Evolutionary conservation across 92 coral and sea anemone genomes (phyloP).

Genomic region (Virgularia gustaviana): DNA sequence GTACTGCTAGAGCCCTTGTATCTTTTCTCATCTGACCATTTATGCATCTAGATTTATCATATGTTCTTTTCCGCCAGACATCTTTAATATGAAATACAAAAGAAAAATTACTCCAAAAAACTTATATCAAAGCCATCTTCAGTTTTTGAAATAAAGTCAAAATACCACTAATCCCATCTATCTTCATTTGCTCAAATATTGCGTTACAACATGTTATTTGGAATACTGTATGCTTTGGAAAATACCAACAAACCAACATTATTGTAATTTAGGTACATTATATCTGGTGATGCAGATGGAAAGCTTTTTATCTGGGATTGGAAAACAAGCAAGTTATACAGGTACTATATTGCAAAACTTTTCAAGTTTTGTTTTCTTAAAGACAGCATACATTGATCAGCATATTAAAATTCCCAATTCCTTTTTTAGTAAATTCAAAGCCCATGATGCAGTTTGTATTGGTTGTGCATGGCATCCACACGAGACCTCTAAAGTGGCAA

Average conservation of each 20-base stretch:
- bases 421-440: constrained; percentile 83
- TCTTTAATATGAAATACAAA: no score
- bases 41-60: background rate
- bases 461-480: constrained; percentile 99
- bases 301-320: constrained; percentile 98
- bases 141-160: background rate
- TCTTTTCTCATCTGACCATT: background rate
- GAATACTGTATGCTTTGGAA: no score
- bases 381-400: background rate
- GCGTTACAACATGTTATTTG: no score
- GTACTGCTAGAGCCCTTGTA: constrained; percentile 32
- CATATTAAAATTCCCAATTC: background rate
- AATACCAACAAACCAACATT: no score
- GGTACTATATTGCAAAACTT: constrained; percentile 45
- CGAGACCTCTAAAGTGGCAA: constrained; percentile 95
- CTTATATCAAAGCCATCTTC: no score
- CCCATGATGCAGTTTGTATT: constrained; percentile 96
- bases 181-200: no score
- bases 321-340: constrained; percentile 91
- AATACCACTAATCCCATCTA: background rate
- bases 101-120: no score
- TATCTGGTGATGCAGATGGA: constrained; percentile 99
- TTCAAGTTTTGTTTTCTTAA: background rate
- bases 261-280: constrained; percentile 63
- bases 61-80: no score